Evolutionary conservation across 2,888 invertebrate genomes (phyloP).

Genomic region (Druceiella hillmani): DNA sequence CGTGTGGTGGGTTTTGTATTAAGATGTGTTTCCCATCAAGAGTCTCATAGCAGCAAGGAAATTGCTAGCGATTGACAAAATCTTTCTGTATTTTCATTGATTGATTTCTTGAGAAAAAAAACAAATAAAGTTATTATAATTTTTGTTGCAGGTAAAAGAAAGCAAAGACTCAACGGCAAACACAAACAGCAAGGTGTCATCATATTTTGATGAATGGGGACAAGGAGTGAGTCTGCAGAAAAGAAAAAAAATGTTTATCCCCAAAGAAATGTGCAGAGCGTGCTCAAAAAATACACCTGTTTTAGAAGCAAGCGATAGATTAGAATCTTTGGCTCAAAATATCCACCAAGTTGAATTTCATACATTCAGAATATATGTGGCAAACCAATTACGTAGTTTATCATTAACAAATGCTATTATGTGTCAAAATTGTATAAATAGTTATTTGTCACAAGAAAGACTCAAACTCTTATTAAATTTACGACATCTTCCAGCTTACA

Average conservation of each 20-base stretch:
- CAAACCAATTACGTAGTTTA: conserved; percentile 27
- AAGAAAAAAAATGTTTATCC: conserved; percentile 24
- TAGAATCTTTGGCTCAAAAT: conserved; percentile 17
- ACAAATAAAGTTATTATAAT: conserved; percentile 23
- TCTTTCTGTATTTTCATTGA: conserved; percentile 26
- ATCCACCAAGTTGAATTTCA: conserved; percentile 26
- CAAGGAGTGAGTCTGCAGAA: conserved; percentile 24
- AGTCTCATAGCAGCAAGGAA: conserved; percentile 27
- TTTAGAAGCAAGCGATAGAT: conserved; percentile 21
- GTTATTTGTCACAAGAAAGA: conserved; percentile 24
- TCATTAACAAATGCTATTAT: conserved; percentile 22
- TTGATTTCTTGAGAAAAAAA: conserved; percentile 24
- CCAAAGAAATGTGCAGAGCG: conserved; percentile 25
- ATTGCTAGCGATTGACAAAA: conserved; percentile 28
- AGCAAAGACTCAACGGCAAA: too few species aligned
- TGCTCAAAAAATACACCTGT: too few species aligned
- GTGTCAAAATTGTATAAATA: conserved; percentile 27
- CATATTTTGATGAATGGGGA: conserved; percentile 26
- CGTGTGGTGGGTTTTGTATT: conserved; percentile 25
- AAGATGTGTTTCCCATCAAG: conserved; percentile 29
- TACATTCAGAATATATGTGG: conserved; percentile 26
- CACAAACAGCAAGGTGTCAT: conserved; percentile 24
- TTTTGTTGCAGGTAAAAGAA: conserved; percentile 24
- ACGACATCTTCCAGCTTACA: conserved; percentile 22
- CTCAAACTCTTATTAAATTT: too few species aligned